These are phyloP conservation scores for Tadarida brasiliensis DNA, from an alignment of 2,797 vertebrate genomes.

Conservation along the genomic window DNA sequence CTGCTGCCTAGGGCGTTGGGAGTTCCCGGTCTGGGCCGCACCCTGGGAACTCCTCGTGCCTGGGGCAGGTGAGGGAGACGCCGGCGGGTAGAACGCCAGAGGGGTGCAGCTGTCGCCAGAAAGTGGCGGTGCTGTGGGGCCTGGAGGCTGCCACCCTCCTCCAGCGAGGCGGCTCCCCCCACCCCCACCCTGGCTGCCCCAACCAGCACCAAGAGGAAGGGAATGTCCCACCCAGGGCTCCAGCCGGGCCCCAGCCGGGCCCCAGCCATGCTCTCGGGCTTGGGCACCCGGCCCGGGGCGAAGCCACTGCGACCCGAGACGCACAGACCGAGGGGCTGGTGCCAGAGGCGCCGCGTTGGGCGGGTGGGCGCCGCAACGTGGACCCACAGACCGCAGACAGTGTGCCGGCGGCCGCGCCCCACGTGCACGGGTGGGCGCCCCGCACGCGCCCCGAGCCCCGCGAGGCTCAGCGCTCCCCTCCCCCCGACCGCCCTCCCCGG, in stretches of 20 bases:
- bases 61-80: background rate
- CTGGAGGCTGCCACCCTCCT: background rate
- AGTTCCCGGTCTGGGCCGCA: background rate
- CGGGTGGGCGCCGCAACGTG: background rate
- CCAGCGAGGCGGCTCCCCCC: too few species aligned
- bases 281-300: background rate
- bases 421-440: slow-evolving; percentile 36
- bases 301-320: fast-evolving
- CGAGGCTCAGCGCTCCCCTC: background rate
- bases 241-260: too few species aligned
- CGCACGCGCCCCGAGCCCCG: background rate
- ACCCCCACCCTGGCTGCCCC: background rate
- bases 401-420: background rate
- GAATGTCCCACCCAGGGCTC: background rate
- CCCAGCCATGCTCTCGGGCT: too few species aligned
- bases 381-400: background rate
- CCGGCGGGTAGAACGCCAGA: background rate
- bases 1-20: background rate
- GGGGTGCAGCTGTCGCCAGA: background rate
- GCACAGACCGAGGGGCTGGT: background rate
- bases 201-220: background rate
- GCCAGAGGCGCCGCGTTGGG: background rate
- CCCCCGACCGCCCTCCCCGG: background rate
- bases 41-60: background rate
- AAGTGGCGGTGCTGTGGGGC: background rate